Percentiles rank a stretch among this genome's conserved stretches.
Evolutionary conservation across 2,888 invertebrate genomes (phyloP).

Genomic region (Pollenia amentaria): DNA sequence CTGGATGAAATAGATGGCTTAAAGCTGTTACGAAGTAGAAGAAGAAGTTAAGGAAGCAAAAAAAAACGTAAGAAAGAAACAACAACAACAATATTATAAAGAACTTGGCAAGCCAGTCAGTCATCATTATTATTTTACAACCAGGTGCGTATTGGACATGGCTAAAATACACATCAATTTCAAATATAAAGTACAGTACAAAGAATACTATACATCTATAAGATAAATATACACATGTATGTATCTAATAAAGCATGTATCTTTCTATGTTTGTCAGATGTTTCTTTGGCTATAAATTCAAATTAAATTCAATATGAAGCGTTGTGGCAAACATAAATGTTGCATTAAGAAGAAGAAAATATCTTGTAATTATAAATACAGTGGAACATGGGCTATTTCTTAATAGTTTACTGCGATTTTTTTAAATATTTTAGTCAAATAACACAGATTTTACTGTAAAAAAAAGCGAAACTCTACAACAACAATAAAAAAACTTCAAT

Average conservation of each 20-base stretch:
- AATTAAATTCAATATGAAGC: conserved; percentile 56
- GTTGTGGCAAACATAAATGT: background rate
- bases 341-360: background rate
- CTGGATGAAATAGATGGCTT: conserved; percentile 26
- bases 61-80: conserved; percentile 16
- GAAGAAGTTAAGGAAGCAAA: conserved; percentile 42
- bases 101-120: conserved; percentile 31
- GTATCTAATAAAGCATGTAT: background rate
- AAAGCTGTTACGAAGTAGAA: conserved; percentile 16
- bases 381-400: background rate
- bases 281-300: conserved; percentile 52
- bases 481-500: conserved; percentile 3
- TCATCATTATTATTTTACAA: conserved; percentile 55
- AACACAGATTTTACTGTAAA: background rate
- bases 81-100: background rate
- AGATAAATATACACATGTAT: background rate
- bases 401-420: no score
- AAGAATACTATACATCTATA: conserved; percentile 8
- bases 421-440: background rate
- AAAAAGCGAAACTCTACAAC: conserved; percentile 34
- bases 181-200: background rate
- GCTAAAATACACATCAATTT: conserved; percentile 39
- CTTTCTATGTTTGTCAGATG: conserved; percentile 17
- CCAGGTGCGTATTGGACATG: conserved; percentile 74
- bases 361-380: background rate